Evolutionary conservation across 2,113 vertebrate species (phyloP), one percentile per base, ranked within the genome.

Genomic region (Labrus mixtus): DNA sequence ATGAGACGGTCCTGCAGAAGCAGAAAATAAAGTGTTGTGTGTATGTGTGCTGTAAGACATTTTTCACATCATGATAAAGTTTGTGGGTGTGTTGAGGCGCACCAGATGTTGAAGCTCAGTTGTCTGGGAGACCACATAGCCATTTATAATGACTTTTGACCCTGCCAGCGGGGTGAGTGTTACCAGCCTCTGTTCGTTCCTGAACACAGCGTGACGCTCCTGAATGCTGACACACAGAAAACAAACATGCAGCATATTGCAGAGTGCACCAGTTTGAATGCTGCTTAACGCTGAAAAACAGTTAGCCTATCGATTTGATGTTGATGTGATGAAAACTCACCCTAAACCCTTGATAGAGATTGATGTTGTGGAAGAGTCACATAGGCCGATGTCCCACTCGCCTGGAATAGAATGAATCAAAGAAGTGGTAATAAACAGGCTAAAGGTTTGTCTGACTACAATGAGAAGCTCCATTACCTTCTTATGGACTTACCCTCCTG

Each of bases 41-140:
- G 12, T 64, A 16, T 23, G 22, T 74, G 16, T 25, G 12, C 11
- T 54, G 51, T 10, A 68, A 25, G 51, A 60, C 1, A 19, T 8
- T 6, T 19, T 10, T 73, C 19, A 55, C 12, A n/a, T 78, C 20
- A 9, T n/a, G 2, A 45, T 10, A n/a, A 43, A 10, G n/a, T 36
- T 10, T 51, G 19, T 33, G 3, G 22, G 1, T 57, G 58, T 68
- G 59, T 36, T 55, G 67, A 73, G 8, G 65, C 86, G 58, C 84
- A 97, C 96, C 94, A 96, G 78, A 81, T 97, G 96, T 70, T 94
- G 94, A 50, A 97, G 93, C 64, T 94, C 94, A 15, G 93, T 95
- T 60, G 84, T 90, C 60, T 90, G 80, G 4, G 85, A 76, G 64
- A 95, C 77, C 4, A 86, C 61, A 0, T 84, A 90, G 8, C 97